Evolutionary conservation across 2,888 invertebrate species (phyloP).

Genomic region (Azorinus chamasolen): DNA sequence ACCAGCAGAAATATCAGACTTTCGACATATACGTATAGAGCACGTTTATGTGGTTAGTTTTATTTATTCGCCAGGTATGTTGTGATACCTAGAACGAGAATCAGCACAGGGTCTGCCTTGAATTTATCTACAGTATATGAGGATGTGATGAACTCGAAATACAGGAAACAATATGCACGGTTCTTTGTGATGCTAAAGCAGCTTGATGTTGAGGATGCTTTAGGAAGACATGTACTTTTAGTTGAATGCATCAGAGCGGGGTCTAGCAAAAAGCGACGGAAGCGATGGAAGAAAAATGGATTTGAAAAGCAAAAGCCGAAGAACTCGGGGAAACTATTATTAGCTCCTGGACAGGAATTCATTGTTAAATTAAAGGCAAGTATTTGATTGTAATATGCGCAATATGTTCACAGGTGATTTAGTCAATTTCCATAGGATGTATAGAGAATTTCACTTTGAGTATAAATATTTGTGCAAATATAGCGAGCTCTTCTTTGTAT

Average conservation of each 20-base stretch:
- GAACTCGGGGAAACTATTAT: conserved; percentile 6
- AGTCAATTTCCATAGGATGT: no score
- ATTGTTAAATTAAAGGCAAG: conserved; percentile 10
- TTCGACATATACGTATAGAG: no score
- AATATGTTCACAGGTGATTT: no score
- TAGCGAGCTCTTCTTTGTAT: no score
- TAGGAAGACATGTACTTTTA: conserved; percentile 6
- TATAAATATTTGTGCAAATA: no score
- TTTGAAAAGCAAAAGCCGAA: conserved; percentile 27
- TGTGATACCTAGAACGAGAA: background rate
- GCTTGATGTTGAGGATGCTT: conserved; percentile 4
- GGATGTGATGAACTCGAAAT: conserved; percentile 15
- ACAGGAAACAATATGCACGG: conserved; percentile 16
- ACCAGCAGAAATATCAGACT: no score
- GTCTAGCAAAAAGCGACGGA: conserved; percentile 2
- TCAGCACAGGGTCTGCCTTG: no score
- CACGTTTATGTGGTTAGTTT: no score
- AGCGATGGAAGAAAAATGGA: conserved; percentile 15
- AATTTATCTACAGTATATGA: no score
- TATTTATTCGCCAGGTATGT: conserved; percentile 4
- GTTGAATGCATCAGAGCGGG: conserved; percentile 28
- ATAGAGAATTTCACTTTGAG: no score
- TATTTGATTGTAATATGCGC: no score
- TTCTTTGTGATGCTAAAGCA: conserved; percentile 27
- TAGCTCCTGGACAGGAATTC: conserved; percentile 27